phyloP scores from a whole-genome alignment of 2,888 invertebrate genomes.

The Conus canariensis region DNA sequence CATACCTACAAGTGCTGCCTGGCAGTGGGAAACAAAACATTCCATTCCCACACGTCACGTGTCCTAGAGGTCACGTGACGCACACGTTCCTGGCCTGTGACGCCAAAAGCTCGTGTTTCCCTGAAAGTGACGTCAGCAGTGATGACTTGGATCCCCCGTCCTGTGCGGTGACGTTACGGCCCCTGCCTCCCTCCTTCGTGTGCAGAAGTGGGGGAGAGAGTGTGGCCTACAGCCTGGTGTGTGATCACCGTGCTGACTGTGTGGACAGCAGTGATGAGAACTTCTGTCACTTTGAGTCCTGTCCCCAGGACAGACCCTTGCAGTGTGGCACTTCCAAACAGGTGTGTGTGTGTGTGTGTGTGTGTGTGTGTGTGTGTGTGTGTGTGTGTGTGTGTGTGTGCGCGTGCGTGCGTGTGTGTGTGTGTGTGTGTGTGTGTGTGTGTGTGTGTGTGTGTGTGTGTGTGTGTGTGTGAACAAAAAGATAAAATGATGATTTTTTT shows the following conservation, averaged over 20 bases:
- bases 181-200: background rate
- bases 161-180: background rate
- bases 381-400: no score
- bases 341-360: slow-evolving; percentile 5
- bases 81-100: slow-evolving; percentile 16
- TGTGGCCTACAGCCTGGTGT: background rate
- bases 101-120: slow-evolving; percentile 19
- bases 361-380: no score
- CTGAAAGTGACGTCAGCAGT: slow-evolving; percentile 1
- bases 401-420: no score
- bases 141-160: background rate
- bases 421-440: no score
- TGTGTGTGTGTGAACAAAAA: no score
- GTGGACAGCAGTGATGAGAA: slow-evolving; percentile 3
- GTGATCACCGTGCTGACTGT: slow-evolving; percentile 18
- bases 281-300: background rate
- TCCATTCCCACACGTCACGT: slow-evolving; percentile 9
- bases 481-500: no score
- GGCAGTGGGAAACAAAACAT: background rate
- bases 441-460: no score
- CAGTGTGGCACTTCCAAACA: slow-evolving; percentile 2
- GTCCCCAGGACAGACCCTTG: background rate
- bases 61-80: slow-evolving; percentile 12
- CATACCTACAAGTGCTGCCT: background rate
- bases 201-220: background rate